Percentiles rank a stretch among this genome's conserved stretches.
Evolutionary conservation across 2,113 vertebrate species (phyloP).

Genomic region (Arvicanthis niloticus): DNA sequence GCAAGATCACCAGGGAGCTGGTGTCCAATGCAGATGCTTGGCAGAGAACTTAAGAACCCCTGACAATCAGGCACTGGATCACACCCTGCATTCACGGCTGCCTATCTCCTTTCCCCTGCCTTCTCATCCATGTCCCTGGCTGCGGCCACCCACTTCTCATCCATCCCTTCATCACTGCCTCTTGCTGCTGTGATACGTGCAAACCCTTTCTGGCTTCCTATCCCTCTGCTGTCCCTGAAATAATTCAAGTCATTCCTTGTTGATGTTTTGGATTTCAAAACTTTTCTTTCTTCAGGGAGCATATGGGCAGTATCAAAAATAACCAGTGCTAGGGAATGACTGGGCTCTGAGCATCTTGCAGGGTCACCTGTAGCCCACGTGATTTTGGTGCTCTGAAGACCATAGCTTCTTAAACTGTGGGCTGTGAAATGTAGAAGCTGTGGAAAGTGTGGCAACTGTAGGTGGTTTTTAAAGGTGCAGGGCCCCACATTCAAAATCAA

Average conservation of each 20-base stretch:
- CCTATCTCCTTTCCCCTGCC: too few relatives aligned
- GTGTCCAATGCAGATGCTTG: neutral
- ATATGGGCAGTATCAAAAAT: constrained; percentile 57
- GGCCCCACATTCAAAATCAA: neutral
- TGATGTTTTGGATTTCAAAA: constrained; percentile 43
- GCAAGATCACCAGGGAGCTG: neutral
- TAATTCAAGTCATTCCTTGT: constrained; percentile 5
- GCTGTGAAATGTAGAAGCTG: neutral
- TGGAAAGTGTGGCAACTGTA: neutral
- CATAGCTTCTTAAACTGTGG: neutral
- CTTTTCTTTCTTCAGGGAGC: neutral
- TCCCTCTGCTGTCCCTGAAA: constrained; percentile 30
- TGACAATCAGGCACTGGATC: neutral
- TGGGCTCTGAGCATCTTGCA: neutral
- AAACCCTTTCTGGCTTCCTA: neutral
- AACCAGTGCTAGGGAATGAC: constrained; percentile 25
- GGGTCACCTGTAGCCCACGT: neutral
- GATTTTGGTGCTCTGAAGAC: neutral
- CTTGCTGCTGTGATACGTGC: neutral
- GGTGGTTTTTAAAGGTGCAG: neutral
- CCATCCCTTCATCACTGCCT: too few relatives aligned
- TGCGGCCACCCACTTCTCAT: neutral
- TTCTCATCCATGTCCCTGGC: neutral
- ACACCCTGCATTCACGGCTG: too few relatives aligned
- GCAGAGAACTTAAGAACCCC: neutral